Base-by-base conservation (phyloP, 1,140 invertebrate species). In the Bilobella aurantiaca region DNA sequence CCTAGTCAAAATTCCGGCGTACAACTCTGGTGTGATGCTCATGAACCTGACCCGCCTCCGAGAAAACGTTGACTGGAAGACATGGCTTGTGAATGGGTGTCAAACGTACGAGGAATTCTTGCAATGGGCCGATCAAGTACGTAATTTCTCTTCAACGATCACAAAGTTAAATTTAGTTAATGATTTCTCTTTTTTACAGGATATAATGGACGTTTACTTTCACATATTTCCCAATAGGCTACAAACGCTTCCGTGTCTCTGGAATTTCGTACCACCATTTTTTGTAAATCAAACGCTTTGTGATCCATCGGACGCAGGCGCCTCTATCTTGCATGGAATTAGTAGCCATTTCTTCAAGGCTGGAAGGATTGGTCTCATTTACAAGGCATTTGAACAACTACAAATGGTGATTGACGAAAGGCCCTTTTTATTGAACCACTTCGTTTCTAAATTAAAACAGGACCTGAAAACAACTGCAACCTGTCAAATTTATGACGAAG, bases 131-230 rank as follows among this genome's bases (percentile, higher is more conserved):
- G 49, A 53, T 23, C 49, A 53, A 23, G 49, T 53, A 53, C 14
- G 5, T 12, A 23, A 53, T 53, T 53, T 23, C 14, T 16, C 49
- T 23, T 23, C 49, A 12, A 53, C 8, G 12, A 14, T 12, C 12
- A 12, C 5, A 53, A 18, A 18, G 14, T 23, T 42, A 42, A 42
- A 42, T 18, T 8, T 42, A 12, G 18, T 18, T 8, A 42, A 42
- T 18, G 3, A 42, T 42, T n/a, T 42, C 37, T 16, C 5, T 23
- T 53, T 53, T 12, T 16, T 53, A 5, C 49, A 53, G 49, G 49
- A 53, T 53, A 53, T 53, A 8, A 53, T 53, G 49, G 49, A 53
- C 49, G 49, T 53, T 23, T 53, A 53, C 49, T 53, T 53, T 23
- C 49, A 53, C 49, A 53, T 53, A 23, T 53, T 53, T 53, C 49